Evolutionary conservation across 92 coral and sea anemone species (phyloP), one percentile per base, ranked within the genome.

Genomic region (Parazoanthus atlanticus): DNA sequence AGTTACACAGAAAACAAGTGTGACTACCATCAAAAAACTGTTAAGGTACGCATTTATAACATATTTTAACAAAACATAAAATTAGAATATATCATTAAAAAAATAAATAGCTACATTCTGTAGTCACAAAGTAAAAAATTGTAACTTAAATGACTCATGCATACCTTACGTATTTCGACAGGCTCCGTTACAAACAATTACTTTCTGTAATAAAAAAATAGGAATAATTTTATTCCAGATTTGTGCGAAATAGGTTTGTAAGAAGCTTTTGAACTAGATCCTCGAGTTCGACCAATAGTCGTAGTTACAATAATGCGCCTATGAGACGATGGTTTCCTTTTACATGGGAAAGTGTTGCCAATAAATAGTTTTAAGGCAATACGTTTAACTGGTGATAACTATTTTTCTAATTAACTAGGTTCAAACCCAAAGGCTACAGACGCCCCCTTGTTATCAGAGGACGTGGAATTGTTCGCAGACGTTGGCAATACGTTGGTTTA

Each of bases 401-500:
- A 56, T 16, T 56, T 21, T 52, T 52, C 19, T 54, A 1, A 16
- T 79, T 21, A 2, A 17, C 31, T 54, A 84, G 87, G 65, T 84
- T 84, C 87, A 84, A 46, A 47, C 64, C 66, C 3, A 30, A 29
- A 43, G 87, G 91, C 67, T 84, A 91, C 6, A 74, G 82, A 3
- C 76, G 36, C 23, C 73, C 93, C 16, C 23, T 90, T 6, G 90
- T 94, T 85, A 77, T 95, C n/a, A 36, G 81, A 5, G 81, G 94
- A 26, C 72, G 75, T 16, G 78, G 89, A 56, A 80, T 95, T 26
- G 80, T 41, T 56, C 96, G 92, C 0, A 85, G 81, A 61, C 92
- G 82, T 32, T 95, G 98, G 98, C 96, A 95, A 43, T 95, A 89
- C 86, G 89, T 95, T 7, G 98, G 93, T n/a, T 77, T 94, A 31